phyloP scores from a whole-genome alignment of 2,113 vertebrate species.

The Panthera uncia region DNA sequence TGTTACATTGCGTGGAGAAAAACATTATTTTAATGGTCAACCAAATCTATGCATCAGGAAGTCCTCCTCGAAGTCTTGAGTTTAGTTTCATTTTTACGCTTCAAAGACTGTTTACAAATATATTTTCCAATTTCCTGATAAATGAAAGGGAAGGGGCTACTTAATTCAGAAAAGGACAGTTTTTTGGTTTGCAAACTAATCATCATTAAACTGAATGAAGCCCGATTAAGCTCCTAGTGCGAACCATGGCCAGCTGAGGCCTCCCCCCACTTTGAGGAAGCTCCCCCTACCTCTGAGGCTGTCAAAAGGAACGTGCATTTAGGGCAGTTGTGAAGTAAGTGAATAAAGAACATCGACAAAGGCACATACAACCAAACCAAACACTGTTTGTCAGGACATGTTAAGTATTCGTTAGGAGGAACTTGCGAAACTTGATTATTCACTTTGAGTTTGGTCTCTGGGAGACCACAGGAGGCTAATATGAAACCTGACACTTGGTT shows the following conservation, averaged over 20 bases:
- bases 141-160: neutral
- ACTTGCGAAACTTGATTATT: constrained; percentile 55
- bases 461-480: neutral
- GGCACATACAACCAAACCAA: neutral
- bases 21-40: neutral
- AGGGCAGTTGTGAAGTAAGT: neutral
- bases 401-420: neutral
- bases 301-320: neutral
- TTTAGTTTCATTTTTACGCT: constrained; percentile 43
- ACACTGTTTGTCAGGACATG: neutral
- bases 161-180: neutral
- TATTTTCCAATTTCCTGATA: neutral
- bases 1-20: neutral
- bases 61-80: neutral
- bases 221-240: neutral
- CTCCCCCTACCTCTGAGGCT: neutral
- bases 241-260: neutral
- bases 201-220: neutral
- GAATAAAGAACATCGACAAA: neutral
- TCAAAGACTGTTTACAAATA: neutral
- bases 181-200: neutral
- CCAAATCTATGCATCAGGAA: neutral
- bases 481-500: neutral
- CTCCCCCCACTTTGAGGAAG: neutral
- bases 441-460: neutral